Conservation (phyloP, 2,888 invertebrate species). For the Drosophila aldrichi region DNA sequence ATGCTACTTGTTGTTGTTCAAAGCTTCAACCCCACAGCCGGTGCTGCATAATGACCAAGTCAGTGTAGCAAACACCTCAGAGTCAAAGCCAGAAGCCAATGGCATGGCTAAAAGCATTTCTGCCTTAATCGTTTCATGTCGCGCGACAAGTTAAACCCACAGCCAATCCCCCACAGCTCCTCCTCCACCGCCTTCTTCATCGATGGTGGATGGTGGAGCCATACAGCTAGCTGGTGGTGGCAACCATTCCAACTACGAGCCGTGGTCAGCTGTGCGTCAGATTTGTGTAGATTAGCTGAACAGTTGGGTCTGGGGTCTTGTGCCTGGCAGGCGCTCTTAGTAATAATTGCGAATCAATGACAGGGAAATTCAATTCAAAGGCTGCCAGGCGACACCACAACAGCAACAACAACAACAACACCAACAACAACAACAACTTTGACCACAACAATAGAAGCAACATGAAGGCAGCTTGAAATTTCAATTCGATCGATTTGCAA, state of each 20-base stretch:
- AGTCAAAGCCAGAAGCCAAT: constrained; percentile 57
- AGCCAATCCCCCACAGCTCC: not conserved
- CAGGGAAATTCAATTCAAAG: constrained; percentile 64
- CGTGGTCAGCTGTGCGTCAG: constrained; percentile 58
- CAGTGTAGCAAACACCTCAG: constrained; percentile 49
- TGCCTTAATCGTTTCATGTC: constrained; percentile 79
- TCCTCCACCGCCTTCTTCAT: not conserved
- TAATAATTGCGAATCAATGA: constrained; percentile 79
- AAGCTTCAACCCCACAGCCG: constrained; percentile 8
- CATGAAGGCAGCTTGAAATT: constrained; percentile 45
- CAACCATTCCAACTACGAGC: constrained; percentile 29
- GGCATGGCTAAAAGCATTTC: constrained; percentile 71
- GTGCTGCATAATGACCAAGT: constrained; percentile 53
- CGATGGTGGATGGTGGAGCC: constrained; percentile 3
- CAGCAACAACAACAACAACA: constrained; percentile 28
- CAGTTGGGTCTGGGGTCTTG: constrained; percentile 36
- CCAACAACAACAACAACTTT: constrained; percentile 26
- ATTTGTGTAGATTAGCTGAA: constrained; percentile 54
- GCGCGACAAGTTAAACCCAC: constrained; percentile 60
- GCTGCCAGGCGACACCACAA: constrained; percentile 50
- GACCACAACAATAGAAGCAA: constrained; percentile 16
- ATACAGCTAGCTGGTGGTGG: constrained; percentile 16
- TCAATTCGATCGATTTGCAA: constrained; percentile 59
- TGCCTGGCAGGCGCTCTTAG: constrained; percentile 66
- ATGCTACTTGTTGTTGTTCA: constrained; percentile 32